Evolutionary conservation across 2,888 invertebrate genomes (phyloP), one percentile per base, ranked within the genome.

Genomic region (Clivina fossor): DNA sequence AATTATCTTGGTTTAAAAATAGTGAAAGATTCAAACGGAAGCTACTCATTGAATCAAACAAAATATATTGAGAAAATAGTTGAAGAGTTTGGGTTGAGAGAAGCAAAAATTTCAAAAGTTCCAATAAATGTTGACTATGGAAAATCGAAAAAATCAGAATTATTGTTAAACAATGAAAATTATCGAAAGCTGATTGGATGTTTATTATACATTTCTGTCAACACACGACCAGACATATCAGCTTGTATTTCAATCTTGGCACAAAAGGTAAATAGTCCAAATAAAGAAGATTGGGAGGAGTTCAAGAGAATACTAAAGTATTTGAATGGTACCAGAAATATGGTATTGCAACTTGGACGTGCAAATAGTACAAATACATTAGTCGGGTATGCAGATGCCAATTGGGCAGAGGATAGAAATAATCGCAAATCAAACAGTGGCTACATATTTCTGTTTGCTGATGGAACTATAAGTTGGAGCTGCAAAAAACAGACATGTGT

Each of bases 221-320:
- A 64, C 24, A 58, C 63, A 13, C 57, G 65, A 48, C 64, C 65
- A 7, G 67, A 66, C 55, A 66, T 66, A 28, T 15, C 61, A 8
- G 61, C 60, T 19, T 61, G 60, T 44, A 57, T 66, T 0, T 46
- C 58, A 1, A 62, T 65, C 33, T 55, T 67, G 7, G 64, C 64
- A 37, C 65, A 67, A 58, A 60, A 59, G n/a, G 62, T 64, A n/a
- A 61, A 61, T 33, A 28, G 56, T 8, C 66, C 67, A 19, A 60
- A 57, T 22, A 11, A 56, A 33, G 50, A 13, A 13, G 66, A 69
- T 56, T 66, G 66, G 64, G 60, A 35, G 3, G 65, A 66, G 57
- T 51, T 62, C 13, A 67, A 64, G 56, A 60, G 66, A 54, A 54
- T 66, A 1, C 16, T 60, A 1, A 57, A 61, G 16, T 67, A 66